Percentiles rank a stretch among this genome's conserved stretches.
Conservation (phyloP, 2,797 vertebrate species). For the Danio tinwini region DNA sequence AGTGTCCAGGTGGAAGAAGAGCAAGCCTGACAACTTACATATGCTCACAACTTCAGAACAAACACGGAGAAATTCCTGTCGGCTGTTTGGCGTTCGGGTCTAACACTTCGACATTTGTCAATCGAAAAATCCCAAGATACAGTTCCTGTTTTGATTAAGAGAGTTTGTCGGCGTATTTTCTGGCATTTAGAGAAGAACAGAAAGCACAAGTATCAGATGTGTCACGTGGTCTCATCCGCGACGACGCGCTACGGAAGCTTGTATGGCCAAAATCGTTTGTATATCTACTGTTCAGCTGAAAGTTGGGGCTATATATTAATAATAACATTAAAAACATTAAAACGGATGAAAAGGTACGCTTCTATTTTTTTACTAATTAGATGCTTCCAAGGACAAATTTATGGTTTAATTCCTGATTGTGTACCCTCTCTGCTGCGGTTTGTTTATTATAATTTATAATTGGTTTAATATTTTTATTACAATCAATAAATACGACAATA, state of each 20-base stretch:
- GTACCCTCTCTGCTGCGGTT: too few species aligned
- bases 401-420: too few species aligned
- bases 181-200: constrained; percentile 56
- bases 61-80: neutral
- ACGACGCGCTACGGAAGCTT: constrained; percentile 75
- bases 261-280: constrained; percentile 24
- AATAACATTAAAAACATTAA: too few species aligned
- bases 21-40: constrained; percentile 16
- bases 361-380: too few species aligned
- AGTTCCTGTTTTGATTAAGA: neutral
- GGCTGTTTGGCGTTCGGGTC: neutral
- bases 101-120: neutral
- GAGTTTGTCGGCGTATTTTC: constrained; percentile 38
- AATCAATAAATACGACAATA: too few species aligned
- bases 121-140: neutral
- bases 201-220: constrained; percentile 57
- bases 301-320: too few species aligned
- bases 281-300: neutral
- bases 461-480: too few species aligned
- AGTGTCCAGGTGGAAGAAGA: constrained; percentile 34
- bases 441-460: too few species aligned
- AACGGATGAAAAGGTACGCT: too few species aligned
- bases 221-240: constrained; percentile 62
- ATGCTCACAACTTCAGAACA: constrained; percentile 40
- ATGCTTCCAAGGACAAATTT: too few species aligned